Conservation (phyloP, 2,888 invertebrate species). For the Euplagia quadripunctaria region DNA sequence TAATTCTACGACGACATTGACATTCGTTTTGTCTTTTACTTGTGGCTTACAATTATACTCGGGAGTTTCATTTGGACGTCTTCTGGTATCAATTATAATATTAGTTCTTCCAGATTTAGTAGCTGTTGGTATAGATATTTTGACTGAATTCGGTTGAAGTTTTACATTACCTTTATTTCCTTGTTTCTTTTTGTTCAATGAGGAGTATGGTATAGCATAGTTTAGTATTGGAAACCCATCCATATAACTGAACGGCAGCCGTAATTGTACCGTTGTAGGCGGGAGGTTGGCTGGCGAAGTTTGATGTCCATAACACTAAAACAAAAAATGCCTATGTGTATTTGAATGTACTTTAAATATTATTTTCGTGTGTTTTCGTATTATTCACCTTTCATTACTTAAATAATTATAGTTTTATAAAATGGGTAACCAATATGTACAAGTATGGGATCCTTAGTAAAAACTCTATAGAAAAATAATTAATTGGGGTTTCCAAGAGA, state of each 20-base stretch:
- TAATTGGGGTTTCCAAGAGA: too few relatives aligned
- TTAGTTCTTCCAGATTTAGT: constrained; percentile 44
- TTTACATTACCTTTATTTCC: constrained; percentile 17
- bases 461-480: too few relatives aligned
- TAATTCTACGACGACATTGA: constrained; percentile 29
- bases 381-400: too few relatives aligned
- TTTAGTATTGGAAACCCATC: constrained; percentile 2
- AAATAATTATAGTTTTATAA: too few relatives aligned
- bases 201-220: not conserved
- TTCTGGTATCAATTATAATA: constrained; percentile 56
- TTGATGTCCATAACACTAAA: constrained; percentile 43
- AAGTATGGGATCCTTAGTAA: too few relatives aligned
- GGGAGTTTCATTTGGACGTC: not conserved
- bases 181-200: not conserved
- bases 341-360: not conserved
- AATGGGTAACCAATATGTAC: too few relatives aligned
- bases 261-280: constrained; percentile 23
- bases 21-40: constrained; percentile 7
- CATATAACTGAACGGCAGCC: constrained; percentile 22
- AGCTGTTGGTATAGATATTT: constrained; percentile 44
- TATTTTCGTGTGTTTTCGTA: not conserved
- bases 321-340: constrained; percentile 22
- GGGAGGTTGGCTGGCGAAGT: constrained; percentile 23
- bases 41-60: not conserved
- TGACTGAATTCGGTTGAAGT: constrained; percentile 27